phyloP scores from a whole-genome alignment of 2,113 vertebrate species.

The Anarhynchus alexandrinus region DNA sequence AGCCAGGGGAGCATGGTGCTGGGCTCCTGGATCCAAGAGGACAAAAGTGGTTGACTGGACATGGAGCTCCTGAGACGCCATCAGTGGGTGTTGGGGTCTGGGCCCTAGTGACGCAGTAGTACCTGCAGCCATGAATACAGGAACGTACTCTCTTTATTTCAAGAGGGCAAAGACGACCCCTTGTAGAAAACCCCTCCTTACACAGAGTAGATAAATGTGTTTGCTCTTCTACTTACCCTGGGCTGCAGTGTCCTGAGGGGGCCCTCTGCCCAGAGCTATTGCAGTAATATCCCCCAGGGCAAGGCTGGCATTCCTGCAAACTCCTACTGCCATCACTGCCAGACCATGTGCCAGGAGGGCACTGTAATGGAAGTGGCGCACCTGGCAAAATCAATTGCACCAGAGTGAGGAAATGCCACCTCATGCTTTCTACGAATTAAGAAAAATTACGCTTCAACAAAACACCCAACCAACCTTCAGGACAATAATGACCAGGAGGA shows the following conservation, averaged over 20 bases:
- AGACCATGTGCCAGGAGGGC: constrained; percentile 83
- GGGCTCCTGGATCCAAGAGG: constrained; percentile 73
- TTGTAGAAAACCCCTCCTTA: neutral
- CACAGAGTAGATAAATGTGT: fast-evolving
- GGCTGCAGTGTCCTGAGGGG: constrained; percentile 76
- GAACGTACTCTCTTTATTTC: neutral
- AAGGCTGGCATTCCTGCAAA: constrained; percentile 72
- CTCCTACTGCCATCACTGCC: constrained; percentile 69
- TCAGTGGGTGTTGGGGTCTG: constrained; percentile 65
- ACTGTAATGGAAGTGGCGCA: constrained; percentile 67
- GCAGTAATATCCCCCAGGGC: constrained; percentile 79
- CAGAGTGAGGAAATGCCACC: neutral
- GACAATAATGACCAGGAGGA: constrained; percentile 84
- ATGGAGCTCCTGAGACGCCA: constrained; percentile 74
- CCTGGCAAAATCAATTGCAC: constrained; percentile 63
- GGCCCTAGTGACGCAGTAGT: neutral
- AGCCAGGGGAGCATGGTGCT: constrained; percentile 76
- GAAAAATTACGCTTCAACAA: neutral
- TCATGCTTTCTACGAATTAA: fast-evolving
- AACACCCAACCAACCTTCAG: constrained; percentile 83
- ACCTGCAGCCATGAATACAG: constrained; percentile 22
- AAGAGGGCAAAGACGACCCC: fast-evolving
- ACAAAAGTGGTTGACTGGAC: constrained; percentile 77
- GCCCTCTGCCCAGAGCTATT: constrained; percentile 59
- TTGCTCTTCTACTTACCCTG: constrained; percentile 66